These are phyloP conservation scores for Bhutanitis thaidina DNA, from an alignment of 2,888 invertebrate genomes.

Conservation along the genomic window DNA sequence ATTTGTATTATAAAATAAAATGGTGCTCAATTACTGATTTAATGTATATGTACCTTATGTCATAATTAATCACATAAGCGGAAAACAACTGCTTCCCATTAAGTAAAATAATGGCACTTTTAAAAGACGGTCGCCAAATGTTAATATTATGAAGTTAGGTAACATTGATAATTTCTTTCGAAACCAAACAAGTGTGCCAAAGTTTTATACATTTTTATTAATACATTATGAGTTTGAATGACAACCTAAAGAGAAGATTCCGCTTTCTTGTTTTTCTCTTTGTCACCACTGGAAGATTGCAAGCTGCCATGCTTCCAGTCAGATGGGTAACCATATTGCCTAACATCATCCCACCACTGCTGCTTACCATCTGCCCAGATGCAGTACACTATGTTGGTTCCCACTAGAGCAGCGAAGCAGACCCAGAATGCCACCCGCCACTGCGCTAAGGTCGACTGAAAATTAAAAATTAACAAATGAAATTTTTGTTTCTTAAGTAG, in stretches of 20 bases:
- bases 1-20: too few species aligned
- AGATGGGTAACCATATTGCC: slow-evolving; percentile 68
- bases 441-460: slow-evolving; percentile 80
- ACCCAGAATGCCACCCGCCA: slow-evolving; percentile 89
- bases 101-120: slow-evolving; percentile 1
- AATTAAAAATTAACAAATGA: slow-evolving; percentile 23
- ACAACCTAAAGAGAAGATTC: slow-evolving; percentile 36
- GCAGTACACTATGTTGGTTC: slow-evolving; percentile 83
- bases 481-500: too few species aligned
- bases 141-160: neutral
- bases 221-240: neutral
- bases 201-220: too few species aligned
- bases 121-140: neutral
- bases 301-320: slow-evolving; percentile 65
- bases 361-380: slow-evolving; percentile 85
- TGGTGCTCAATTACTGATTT: too few species aligned
- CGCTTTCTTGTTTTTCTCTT: slow-evolving; percentile 58
- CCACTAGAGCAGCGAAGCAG: slow-evolving; percentile 81
- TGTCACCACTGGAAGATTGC: slow-evolving; percentile 48
- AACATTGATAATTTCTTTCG: too few species aligned
- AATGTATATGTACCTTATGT: too few species aligned
- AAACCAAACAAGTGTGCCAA: too few species aligned
- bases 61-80: too few species aligned
- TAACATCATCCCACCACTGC: slow-evolving; percentile 85
- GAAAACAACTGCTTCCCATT: neutral